Evolutionary conservation across 2,888 invertebrate species (phyloP), one percentile per base, ranked within the genome.

Genomic region (Chymomyza fuscimana): DNA sequence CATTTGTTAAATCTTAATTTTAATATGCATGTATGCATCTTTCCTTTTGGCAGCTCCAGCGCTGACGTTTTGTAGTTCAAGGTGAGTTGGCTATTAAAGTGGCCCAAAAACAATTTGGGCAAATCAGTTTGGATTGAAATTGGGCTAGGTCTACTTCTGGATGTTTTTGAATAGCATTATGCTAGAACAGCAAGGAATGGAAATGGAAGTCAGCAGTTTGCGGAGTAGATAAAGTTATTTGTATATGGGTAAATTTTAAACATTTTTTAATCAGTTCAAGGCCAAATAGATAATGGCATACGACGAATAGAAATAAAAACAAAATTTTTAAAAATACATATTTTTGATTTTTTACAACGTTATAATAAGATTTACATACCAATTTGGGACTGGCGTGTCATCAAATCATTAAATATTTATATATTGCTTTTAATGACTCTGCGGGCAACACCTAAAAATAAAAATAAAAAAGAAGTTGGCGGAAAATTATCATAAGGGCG

Each of bases 21-120:
- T 74, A 66, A 36, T 52, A 52, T 59, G 51, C 32, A 15, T 51
- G n/a, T 61, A 46, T 29, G 16, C 25, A 51, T 66, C 22, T 66
- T 46, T 61, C 36, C 32, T 60, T 66, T 54, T 60, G 52, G 36
- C 40, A 36, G 32, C 52, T 63, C 63, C 70, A 68, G 54, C 29
- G 16, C 46, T 65, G 65, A 73, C 78, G 80, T 69, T 84, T 87
- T 88, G 80, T 87, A 80, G 87, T 87, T 87, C 87, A 88, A 88
- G 87, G 87, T 70, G 66, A 80, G 69, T 81, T 73, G 81, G 73
- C 62, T 68, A 67, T 25, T 15, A 36, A 40, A 61, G 50, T 61
- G 60, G 52, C 40, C 67, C 32, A 60, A 10, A 32, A 29, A 5
- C 9, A 25, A 4, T 36, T 6, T 36, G 36, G 9, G 9, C 9